phyloP scores from a whole-genome alignment of 2,888 invertebrate genomes.

The Stenchaetothrips biformis region DNA sequence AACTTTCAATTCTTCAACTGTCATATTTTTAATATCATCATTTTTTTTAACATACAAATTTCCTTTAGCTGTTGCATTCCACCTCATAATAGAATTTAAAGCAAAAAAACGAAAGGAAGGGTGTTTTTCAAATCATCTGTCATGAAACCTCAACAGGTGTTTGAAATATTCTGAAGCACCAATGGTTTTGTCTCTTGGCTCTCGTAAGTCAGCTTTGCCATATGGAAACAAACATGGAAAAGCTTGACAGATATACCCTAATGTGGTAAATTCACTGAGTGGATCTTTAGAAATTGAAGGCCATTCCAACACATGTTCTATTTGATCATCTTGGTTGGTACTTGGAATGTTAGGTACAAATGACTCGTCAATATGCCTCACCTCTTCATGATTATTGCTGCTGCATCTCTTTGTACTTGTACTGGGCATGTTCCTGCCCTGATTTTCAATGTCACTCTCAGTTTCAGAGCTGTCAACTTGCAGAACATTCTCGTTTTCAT shows the following conservation, averaged over 20 bases:
- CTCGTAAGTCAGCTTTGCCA: neutral
- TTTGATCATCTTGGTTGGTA: conserved; percentile 11
- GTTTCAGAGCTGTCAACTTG: too few relatives aligned
- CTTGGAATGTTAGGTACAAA: neutral
- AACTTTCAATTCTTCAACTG: too few relatives aligned
- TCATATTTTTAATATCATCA: too few relatives aligned
- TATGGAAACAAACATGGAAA: conserved; percentile 12
- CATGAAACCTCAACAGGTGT: neutral
- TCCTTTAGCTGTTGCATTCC: conserved; percentile 3
- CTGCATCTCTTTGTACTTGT: too few relatives aligned
- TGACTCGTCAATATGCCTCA: too few relatives aligned
- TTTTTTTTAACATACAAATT: neutral
- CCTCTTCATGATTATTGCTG: too few relatives aligned
- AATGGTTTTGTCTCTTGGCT: neutral
- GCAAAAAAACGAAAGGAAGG: conserved; percentile 27
- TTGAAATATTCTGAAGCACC: conserved; percentile 7
- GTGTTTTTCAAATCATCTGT: conserved; percentile 15
- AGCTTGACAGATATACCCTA: conserved; percentile 18
- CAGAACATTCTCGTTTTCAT: too few relatives aligned
- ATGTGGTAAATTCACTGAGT: conserved; percentile 25
- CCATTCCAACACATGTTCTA: neutral
- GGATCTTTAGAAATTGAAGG: neutral
- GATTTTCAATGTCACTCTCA: too few relatives aligned
- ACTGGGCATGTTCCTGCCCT: too few relatives aligned
- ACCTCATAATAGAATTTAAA: conserved; percentile 11